Evolutionary conservation across 2,113 vertebrate genomes (phyloP), one percentile per base, ranked within the genome.

Genomic region (Morphnarchus princeps): DNA sequence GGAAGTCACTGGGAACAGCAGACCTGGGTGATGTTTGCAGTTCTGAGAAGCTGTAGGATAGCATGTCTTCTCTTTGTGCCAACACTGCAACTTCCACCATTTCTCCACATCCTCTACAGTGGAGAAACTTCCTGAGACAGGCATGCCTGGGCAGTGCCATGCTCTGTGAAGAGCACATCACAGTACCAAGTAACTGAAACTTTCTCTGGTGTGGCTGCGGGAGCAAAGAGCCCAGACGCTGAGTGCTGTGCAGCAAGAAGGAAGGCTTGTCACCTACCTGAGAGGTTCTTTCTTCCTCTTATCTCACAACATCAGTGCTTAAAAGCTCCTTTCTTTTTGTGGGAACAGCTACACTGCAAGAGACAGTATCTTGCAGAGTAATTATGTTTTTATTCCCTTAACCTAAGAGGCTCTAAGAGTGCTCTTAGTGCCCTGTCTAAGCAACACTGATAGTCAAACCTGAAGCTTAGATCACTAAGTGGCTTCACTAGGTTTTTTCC

Each of bases 401-500:
- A 85, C 58, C 47, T 96, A 91, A 95, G 77, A 89, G 78, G 81
- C 66, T 93, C 81, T 93, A 57, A 67, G 87, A 76, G 83, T 85
- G 70, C 81, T 93, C 78, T 93, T 93, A 96, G 87, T 86, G 66
- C 40, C 55, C 65, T 81, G 42, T 15, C 65, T 91, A 79, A 96
- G 94, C 72, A 95, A 94, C 52, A 52, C 61, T 82, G 70, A 72
- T 89, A 87, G 84, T 89, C 81, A 89, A 82, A 91, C 62, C 73
- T 80, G 67, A 77, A 95, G 93, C 93, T 97, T 79, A 95, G 87
- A 82, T 94, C 49, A 65, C 49, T 95, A 89, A 96, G 93, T 55
- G 96, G 70, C 84, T 95, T 93, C 81, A 50, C 40, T 43, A 43
- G 89, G 70, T 76, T 70, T 89, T 69, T 93, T 79, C 16, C 20